Percentiles rank a stretch among this genome's conserved stretches.
These are phyloP conservation scores for Parnassius mnemosyne DNA, from an alignment of 2,888 invertebrate genomes.

Conservation along the genomic window DNA sequence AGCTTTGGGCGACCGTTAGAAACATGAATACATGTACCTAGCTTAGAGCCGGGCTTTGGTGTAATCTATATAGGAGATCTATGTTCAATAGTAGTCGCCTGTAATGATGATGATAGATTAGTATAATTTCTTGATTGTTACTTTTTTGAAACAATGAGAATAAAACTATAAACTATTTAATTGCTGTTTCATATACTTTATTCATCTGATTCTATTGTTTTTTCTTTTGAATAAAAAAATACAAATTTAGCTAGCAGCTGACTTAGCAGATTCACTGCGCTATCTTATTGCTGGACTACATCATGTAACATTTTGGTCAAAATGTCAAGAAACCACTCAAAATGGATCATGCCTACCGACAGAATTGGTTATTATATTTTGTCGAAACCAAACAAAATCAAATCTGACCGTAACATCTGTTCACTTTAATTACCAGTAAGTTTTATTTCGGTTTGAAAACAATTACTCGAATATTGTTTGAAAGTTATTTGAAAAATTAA, in stretches of 20 bases:
- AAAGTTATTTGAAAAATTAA: no score
- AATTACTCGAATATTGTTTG: no score
- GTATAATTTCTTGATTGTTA: no score
- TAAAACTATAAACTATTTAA: no score
- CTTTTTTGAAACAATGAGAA: no score
- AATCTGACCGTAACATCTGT: conserved; percentile 46
- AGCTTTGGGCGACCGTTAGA: no score
- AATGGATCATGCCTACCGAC: conserved; percentile 41
- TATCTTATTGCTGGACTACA: conserved; percentile 44
- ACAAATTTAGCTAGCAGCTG: conserved; percentile 35
- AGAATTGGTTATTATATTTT: conserved; percentile 42
- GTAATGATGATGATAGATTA: no score
- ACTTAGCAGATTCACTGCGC: conserved; percentile 49
- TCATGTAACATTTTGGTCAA: conserved; percentile 45
- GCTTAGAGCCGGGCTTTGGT: no score
- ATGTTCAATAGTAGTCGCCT: no score
- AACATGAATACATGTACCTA: no score
- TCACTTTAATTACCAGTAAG: conserved; percentile 54
- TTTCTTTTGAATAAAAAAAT: not conserved
- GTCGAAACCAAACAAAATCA: conserved; percentile 35
- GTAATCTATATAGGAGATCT: no score
- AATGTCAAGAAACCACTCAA: conserved; percentile 34
- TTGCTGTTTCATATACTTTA: no score
- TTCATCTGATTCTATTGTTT: not conserved
- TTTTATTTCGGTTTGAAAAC: conserved; percentile 14